Conservation (phyloP, 2,113 vertebrate genomes). For the Rutilus rutilus region DNA sequence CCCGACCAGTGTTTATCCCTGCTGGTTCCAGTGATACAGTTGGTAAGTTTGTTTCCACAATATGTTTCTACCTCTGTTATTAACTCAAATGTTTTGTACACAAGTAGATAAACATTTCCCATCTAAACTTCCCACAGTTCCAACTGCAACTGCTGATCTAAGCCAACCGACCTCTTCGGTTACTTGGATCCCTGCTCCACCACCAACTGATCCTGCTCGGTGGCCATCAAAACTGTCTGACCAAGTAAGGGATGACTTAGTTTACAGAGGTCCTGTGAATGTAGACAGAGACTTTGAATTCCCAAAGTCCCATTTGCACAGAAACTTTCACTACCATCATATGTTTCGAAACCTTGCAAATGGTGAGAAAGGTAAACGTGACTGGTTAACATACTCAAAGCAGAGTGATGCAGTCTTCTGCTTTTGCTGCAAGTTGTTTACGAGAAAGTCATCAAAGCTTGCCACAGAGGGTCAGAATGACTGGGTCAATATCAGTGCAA, state of each 20-base stretch:
- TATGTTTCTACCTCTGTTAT: neutral
- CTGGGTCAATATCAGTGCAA: neutral
- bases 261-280: neutral
- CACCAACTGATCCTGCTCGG: neutral
- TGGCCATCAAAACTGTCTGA: conserved; percentile 1
- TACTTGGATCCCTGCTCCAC: neutral
- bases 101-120: neutral
- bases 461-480: neutral
- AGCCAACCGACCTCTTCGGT: neutral
- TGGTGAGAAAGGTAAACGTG: neutral
- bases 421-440: neutral
- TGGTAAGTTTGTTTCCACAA: neutral
- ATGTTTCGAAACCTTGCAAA: neutral
- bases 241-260: neutral
- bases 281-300: neutral
- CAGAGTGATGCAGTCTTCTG: neutral
- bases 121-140: neutral
- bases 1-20: neutral
- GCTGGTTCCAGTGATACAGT: neutral
- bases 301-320: neutral
- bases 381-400: neutral
- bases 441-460: neutral
- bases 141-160: neutral
- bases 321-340: neutral
- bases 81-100: neutral